Evolutionary conservation across 2,797 vertebrate species (phyloP).

Genomic region (Geotrypetes seraphini): DNA sequence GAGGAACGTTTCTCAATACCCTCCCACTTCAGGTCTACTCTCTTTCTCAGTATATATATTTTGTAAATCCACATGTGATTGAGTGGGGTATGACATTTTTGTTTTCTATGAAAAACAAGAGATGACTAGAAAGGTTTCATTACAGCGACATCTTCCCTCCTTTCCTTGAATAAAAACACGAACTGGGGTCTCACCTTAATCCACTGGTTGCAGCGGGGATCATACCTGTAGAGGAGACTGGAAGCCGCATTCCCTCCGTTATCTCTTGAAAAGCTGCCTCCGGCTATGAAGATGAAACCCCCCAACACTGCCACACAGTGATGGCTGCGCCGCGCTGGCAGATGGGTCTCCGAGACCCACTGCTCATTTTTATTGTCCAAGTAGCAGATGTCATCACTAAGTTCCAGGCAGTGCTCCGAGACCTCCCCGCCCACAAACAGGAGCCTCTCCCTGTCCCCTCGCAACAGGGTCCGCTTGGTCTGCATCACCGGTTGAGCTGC

Average conservation of each 20-base stretch:
- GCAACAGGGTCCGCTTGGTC: slow-evolving; percentile 58
- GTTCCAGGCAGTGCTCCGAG: slow-evolving; percentile 78
- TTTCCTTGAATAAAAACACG: too few species aligned
- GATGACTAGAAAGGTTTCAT: too few species aligned
- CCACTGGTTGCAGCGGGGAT: slow-evolving; percentile 89
- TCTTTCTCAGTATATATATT: too few species aligned
- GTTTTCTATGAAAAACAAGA: too few species aligned
- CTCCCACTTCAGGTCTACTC: too few species aligned
- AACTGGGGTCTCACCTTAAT: slow-evolving; percentile 83
- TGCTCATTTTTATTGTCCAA: slow-evolving; percentile 61
- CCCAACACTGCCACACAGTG: slow-evolving; percentile 83
- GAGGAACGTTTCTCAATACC: too few species aligned
- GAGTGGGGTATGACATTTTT: too few species aligned
- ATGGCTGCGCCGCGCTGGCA: slow-evolving; percentile 80
- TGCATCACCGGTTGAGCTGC: slow-evolving; percentile 78
- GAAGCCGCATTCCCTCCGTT: slow-evolving; percentile 82
- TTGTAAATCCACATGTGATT: too few species aligned
- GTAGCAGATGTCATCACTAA: slow-evolving; percentile 79
- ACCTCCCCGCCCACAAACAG: slow-evolving; percentile 89
- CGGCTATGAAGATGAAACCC: slow-evolving; percentile 82
- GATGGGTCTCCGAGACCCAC: slow-evolving; percentile 78
- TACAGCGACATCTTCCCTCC: too few species aligned
- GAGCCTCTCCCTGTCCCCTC: slow-evolving; percentile 66
- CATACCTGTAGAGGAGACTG: slow-evolving; percentile 86
- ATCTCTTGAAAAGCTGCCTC: slow-evolving; percentile 85